These are phyloP conservation scores for Laupala kohalensis DNA, from an alignment of 1,140 invertebrate genomes.

Conservation along the genomic window DNA sequence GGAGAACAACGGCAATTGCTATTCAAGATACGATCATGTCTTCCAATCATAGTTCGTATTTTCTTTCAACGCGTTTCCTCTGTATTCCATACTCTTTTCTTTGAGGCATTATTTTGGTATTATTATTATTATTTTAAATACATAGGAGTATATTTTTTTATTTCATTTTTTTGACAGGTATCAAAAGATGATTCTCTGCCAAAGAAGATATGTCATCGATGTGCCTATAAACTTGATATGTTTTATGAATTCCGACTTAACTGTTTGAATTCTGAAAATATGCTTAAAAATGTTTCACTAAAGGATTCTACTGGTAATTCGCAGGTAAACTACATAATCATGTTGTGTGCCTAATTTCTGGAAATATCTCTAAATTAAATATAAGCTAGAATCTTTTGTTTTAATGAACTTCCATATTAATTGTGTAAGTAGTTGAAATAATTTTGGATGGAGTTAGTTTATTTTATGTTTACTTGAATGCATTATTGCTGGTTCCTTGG, in stretches of 20 bases:
- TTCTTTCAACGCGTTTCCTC: slow-evolving; percentile 37
- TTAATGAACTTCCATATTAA: no score
- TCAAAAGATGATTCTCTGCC: slow-evolving; percentile 54
- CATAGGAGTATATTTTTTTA: slow-evolving; percentile 16
- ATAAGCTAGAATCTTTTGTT: no score
- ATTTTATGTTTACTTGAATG: no score
- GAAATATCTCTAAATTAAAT: no score
- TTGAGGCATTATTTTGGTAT: background rate
- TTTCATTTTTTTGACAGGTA: no score
- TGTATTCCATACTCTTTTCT: slow-evolving; percentile 34
- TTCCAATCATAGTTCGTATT: slow-evolving; percentile 45
- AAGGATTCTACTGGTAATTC: slow-evolving; percentile 47
- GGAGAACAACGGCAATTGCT: slow-evolving; percentile 51
- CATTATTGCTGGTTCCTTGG: no score
- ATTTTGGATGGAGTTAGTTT: no score
- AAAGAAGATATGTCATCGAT: slow-evolving; percentile 54
- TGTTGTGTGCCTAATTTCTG: no score
- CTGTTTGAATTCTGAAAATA: slow-evolving; percentile 45
- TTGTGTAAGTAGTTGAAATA: no score
- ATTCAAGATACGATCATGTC: slow-evolving; percentile 50
- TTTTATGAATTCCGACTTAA: slow-evolving; percentile 51
- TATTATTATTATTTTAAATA: no score
- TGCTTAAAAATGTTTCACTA: slow-evolving; percentile 52
- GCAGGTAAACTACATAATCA: slow-evolving; percentile 44
- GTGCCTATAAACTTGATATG: slow-evolving; percentile 46